Evolutionary conservation across 2,113 vertebrate genomes (phyloP), one percentile per base, ranked within the genome.

Genomic region (Stigmatopora nigra): DNA sequence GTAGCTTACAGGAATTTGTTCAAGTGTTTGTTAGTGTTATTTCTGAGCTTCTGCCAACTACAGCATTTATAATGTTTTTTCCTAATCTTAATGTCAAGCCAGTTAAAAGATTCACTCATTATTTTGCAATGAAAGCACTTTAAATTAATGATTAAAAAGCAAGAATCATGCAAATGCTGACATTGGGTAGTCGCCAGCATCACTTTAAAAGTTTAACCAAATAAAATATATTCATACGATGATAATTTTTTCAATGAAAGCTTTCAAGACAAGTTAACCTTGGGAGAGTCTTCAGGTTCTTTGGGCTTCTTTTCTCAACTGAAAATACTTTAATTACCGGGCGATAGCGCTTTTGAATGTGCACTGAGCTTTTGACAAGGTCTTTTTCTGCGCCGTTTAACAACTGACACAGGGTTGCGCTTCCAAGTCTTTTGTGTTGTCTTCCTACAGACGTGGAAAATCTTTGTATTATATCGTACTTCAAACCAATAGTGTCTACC

Each of bases 51-150:
- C 49, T 38, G 73, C 70, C 69, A 73, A 72, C 76, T 57, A 67
- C 67, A 80, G 38, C 38, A 82, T 77, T 66, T 53, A 71, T 77
- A 63, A 14, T 9, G 22, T 57, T 7, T 17, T 59, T 59, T 55
- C 20, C 6, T 59, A 61, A 61, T 20, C 9, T 45, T 3, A 45
- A 45, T 19, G 14, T 61, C n/a, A 61, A 41, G 8, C 36, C 58
- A 61, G 14, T 61, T 3, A 61, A 61, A 44, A 38, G 8, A 44
- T 41, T 19, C 14, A 4, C 35, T 7, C n/a, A 22, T 44, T 45
- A 19, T 22, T 61, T 46, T 45, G 16, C 19, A 22, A 3, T 6
- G 13, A 41, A 61, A 46, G 17, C 22, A 41, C 41, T 46, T 44
- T 7, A 11, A 61, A 59, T n/a, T 45, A 13, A 44, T 20, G 41